Conservation (phyloP, 2,888 invertebrate genomes). For the Thera obeliscata region DNA sequence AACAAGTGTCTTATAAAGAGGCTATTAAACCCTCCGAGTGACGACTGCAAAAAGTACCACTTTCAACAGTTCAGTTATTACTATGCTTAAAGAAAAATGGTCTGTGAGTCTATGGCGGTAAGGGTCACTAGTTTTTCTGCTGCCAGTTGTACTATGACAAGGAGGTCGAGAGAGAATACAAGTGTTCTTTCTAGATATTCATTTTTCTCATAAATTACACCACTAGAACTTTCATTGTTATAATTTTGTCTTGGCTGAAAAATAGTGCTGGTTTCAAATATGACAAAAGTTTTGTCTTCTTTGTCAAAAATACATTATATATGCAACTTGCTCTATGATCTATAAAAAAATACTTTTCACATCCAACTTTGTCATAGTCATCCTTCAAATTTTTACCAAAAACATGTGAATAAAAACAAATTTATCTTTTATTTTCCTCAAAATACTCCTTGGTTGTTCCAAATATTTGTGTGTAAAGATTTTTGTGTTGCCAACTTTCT, state of each 20-base stretch:
- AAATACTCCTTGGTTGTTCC: background rate
- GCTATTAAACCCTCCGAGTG: constrained; percentile 59
- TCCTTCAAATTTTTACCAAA: background rate
- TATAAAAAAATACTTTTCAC: too few relatives aligned
- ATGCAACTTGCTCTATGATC: too few relatives aligned
- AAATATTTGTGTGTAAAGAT: background rate
- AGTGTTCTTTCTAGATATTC: constrained; percentile 43
- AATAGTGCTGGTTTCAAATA: background rate
- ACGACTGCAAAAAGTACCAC: constrained; percentile 44
- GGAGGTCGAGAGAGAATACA: constrained; percentile 42
- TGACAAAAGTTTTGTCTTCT: background rate
- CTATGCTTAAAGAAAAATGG: constrained; percentile 18
- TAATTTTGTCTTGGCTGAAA: constrained; percentile 6
- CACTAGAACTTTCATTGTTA: constrained; percentile 34
- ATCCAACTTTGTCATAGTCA: too few relatives aligned
- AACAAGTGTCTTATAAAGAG: constrained; percentile 55
- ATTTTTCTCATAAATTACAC: constrained; percentile 47
- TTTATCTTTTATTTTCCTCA: background rate
- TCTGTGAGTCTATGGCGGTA: constrained; percentile 13
- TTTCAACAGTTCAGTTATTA: constrained; percentile 16
- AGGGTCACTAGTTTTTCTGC: constrained; percentile 16
- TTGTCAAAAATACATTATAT: background rate
- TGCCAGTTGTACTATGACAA: constrained; percentile 34
- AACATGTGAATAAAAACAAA: background rate
- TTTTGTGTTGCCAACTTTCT: background rate